Evolutionary conservation across 2,797 vertebrate species (phyloP).

Genomic region (Chaetodon trifasciatus): DNA sequence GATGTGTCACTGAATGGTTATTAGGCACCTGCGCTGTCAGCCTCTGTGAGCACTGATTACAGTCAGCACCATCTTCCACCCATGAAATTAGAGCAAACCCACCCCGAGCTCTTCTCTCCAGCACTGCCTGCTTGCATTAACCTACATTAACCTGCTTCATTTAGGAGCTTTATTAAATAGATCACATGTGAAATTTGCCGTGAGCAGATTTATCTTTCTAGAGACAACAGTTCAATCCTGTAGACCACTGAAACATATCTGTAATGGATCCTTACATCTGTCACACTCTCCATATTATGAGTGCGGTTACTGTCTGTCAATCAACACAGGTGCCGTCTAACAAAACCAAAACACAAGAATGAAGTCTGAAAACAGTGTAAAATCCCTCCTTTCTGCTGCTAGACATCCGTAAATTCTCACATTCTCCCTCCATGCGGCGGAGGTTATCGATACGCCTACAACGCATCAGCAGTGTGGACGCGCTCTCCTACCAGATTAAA

Average conservation of each 20-base stretch:
- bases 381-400: slow-evolving; percentile 44
- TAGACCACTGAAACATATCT: background rate
- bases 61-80: slow-evolving; percentile 66
- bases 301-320: background rate
- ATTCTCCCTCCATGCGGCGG: slow-evolving; percentile 43
- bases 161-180: background rate
- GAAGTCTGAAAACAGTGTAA: slow-evolving; percentile 17
- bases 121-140: slow-evolving; percentile 1
- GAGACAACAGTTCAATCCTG: no score
- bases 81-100: slow-evolving; percentile 70
- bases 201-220: background rate
- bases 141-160: background rate
- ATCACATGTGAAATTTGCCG: background rate
- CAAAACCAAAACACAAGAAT: slow-evolving; percentile 39
- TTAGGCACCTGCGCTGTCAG: slow-evolving; percentile 86
- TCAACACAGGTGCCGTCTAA: background rate
- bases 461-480: slow-evolving; percentile 43
- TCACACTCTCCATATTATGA: background rate
- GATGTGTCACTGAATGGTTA: slow-evolving; percentile 75
- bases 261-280: background rate
- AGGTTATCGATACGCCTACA: slow-evolving; percentile 70
- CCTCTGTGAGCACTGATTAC: slow-evolving; percentile 77
- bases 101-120: slow-evolving; percentile 22
- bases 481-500: slow-evolving; percentile 65
- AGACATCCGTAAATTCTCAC: slow-evolving; percentile 45